Evolutionary conservation across 2,113 vertebrate genomes (phyloP), one percentile per base, ranked within the genome.

Genomic region (Etheostoma cragini): DNA sequence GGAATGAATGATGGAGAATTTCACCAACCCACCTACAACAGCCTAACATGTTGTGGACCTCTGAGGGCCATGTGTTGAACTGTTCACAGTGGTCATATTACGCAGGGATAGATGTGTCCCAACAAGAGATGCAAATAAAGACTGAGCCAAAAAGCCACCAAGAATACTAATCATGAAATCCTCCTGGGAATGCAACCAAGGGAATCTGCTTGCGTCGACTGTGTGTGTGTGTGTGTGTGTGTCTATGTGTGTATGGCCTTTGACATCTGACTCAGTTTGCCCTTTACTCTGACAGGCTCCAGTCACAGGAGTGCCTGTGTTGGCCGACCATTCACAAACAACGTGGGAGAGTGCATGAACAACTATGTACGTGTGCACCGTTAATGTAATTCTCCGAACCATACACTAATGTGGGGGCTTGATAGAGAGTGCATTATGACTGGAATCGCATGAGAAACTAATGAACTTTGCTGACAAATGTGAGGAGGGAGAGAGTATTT

Each of bases 281-380:
- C 88, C 84, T 88, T 78, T 65, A 52, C 30, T 49, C 69, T 69
- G 88, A 35, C 73, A 53, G 30, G 82, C 80, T 64, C 50, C 64
- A 76, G 81, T 77, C 87, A 88, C 46, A 69, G 79, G 67, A 82
- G 63, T 24, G 11, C 53, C 15, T 75, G 80, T 76, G 90, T 90
- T 89, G 89, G 88, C 84, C 26, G 71, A 76, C 72, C 83, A 54
- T 83, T 86, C 60, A 82, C 84, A 91, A 87, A 91, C 89, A 89
- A 69, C 5, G 81, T 61, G 71, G 82, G 79, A 73, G 76, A 56
- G 57, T 47, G 57, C 76, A 47, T 15, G 42, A 22, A 58, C 61
- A 73, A 53, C 50, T 26, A 72, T 60, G 65, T 77, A 63, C 62
- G 77, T 84, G 82, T 49, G 67, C 17, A 1, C 35, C 2, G 13